Conservation (phyloP, 2,113 vertebrate genomes). For the Anser cygnoides region DNA sequence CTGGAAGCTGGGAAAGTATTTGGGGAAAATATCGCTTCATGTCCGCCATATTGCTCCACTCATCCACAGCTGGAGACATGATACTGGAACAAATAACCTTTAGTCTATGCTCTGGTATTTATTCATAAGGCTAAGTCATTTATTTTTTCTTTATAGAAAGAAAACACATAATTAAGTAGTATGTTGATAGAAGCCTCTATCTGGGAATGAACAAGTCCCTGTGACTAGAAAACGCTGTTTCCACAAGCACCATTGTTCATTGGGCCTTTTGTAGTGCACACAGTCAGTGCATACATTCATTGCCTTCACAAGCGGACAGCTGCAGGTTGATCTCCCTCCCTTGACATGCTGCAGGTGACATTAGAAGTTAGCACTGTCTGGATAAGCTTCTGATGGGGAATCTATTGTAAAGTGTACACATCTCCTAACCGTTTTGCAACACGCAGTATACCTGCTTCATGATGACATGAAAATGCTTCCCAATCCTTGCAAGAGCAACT, state of each 20-base stretch:
- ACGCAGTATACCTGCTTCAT: background rate
- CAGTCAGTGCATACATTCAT: background rate
- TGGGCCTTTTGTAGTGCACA: background rate
- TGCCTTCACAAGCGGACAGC: background rate
- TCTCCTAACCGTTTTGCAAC: background rate
- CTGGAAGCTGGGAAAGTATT: background rate
- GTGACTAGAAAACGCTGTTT: background rate
- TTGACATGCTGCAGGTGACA: background rate
- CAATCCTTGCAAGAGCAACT: background rate
- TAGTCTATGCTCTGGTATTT: background rate
- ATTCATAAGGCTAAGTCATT: background rate
- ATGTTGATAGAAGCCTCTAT: background rate
- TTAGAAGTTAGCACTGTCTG: background rate
- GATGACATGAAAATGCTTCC: background rate
- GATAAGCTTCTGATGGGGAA: background rate
- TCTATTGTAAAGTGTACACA: background rate
- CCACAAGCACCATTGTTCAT: background rate
- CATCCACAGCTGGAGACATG: background rate
- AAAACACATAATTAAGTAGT: background rate
- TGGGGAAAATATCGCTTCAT: background rate
- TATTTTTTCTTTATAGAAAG: background rate
- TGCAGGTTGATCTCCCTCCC: background rate
- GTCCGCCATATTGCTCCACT: background rate
- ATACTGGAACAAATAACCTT: background rate
- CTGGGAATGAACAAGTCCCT: background rate